Base-by-base conservation (phyloP, 2,888 invertebrate species). In the Ormia ochracea region DNA sequence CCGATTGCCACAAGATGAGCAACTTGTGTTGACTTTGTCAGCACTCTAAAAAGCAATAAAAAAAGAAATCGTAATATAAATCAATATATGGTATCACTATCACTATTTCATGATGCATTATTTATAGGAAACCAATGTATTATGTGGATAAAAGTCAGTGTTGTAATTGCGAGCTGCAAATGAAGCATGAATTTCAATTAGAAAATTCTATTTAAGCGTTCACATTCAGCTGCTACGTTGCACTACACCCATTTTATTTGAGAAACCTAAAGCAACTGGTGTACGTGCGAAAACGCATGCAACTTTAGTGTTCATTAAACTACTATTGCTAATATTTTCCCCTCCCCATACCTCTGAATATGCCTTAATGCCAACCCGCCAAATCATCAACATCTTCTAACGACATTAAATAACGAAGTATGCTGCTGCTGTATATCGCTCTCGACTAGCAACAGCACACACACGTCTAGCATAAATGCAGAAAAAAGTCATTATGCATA, bases 11-110 rank as follows among this genome's bases (percentile, higher is more conserved):
- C 91, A n/a, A 94, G 90, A 90, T 96, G 96, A 83, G 94, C 93
- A 26, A 96, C 96, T 88, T 96, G 96, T 4, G 95, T 92, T 10
- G 95, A 94, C 82, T 91, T 90, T 80, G 93, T 93, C 54, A 94
- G 88, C 83, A 94, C 91, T 86, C 96, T 96, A 92, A 58, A 58
- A 66, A 31, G 21, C 17, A 12, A 26, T 12, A n/a, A 72, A 26
- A 54, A 21, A 7, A 48, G 14, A 28, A 12, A 66, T 48, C 23
- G 41, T 14, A 45, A 19, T 59, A 41, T 31, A 1, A 31, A 41
- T 12, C 12, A 45, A 69, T 58, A 21, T 43, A 23, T n/a, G 31
- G 23, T 23, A 50, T 38, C 4, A 23, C 26, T 23, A 50, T 38
- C 4, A 23, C 26, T n/a, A 48, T 41, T 48, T 36, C 10, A 33